phyloP scores from a whole-genome alignment of 2,888 invertebrate species.

The Idaea aversata region DNA sequence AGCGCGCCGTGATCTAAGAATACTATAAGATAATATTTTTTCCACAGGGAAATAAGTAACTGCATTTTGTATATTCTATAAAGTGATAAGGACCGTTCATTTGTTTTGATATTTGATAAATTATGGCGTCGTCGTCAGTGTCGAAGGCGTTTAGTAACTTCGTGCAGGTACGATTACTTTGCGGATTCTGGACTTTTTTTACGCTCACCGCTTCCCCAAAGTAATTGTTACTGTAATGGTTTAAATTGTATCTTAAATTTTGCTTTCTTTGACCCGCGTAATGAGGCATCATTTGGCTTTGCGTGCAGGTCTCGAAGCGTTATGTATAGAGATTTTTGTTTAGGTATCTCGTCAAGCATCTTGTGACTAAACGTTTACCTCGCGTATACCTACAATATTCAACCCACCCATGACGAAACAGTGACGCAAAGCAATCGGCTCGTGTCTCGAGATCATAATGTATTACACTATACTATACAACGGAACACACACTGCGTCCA shows the following conservation, averaged over 20 bases:
- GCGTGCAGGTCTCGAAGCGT: slow-evolving; percentile 71
- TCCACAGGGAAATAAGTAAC: slow-evolving; percentile 82
- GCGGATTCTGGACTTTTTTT: slow-evolving; percentile 77
- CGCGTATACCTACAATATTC: slow-evolving; percentile 31
- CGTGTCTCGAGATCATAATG: slow-evolving; percentile 11
- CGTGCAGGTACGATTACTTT: slow-evolving; percentile 74
- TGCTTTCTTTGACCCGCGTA: slow-evolving; percentile 69
- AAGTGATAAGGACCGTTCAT: slow-evolving; percentile 80
- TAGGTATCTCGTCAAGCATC: slow-evolving; percentile 75
- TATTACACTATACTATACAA: slow-evolving; percentile 13
- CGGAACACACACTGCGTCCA: slow-evolving; percentile 33
- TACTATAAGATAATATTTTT: slow-evolving; percentile 81
- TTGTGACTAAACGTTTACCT: slow-evolving; percentile 47
- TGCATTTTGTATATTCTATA: slow-evolving; percentile 82
- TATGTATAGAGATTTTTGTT: slow-evolving; percentile 79
- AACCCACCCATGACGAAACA: slow-evolving; percentile 10
- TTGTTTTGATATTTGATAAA: slow-evolving; percentile 79
- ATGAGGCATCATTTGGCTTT: slow-evolving; percentile 67
- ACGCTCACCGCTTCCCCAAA: slow-evolving; percentile 77
- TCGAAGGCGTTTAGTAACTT: slow-evolving; percentile 70
- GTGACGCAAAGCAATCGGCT: slow-evolving; percentile 12
- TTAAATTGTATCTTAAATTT: slow-evolving; percentile 69
- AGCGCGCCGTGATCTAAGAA: slow-evolving; percentile 80
- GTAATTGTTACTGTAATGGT: slow-evolving; percentile 72
- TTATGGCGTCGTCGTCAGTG: slow-evolving; percentile 74